Evolutionary conservation across 2,888 invertebrate genomes (phyloP).

Genomic region (Idaea dimidiata): DNA sequence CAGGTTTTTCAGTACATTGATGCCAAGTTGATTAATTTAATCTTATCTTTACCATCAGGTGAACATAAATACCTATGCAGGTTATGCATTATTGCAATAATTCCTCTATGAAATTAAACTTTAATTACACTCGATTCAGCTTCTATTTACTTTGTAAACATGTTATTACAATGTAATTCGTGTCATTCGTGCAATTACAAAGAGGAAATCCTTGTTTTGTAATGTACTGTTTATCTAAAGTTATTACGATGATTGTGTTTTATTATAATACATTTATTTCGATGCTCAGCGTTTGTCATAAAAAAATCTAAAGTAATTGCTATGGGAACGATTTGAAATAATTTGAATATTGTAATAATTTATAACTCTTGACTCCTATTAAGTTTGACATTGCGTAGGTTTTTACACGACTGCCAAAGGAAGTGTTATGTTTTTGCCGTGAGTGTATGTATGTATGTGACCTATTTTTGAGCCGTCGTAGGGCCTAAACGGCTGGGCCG

Average conservation of each 20-base stretch:
- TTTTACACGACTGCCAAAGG: too few relatives aligned
- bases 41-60: too few relatives aligned
- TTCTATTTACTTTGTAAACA: slow-evolving; percentile 47
- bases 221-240: slow-evolving; percentile 67
- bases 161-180: slow-evolving; percentile 68
- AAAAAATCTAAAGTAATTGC: slow-evolving; percentile 43
- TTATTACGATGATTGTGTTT: slow-evolving; percentile 67
- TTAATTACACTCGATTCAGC: slow-evolving; percentile 30
- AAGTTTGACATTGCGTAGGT: background rate
- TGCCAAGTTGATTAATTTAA: too few relatives aligned
- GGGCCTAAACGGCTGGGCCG: too few relatives aligned
- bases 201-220: slow-evolving; percentile 73
- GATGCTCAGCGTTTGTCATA: slow-evolving; percentile 36
- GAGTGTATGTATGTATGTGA: too few relatives aligned
- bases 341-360: slow-evolving; percentile 28
- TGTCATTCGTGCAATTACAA: slow-evolving; percentile 62
- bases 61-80: background rate
- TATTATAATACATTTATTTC: slow-evolving; percentile 70
- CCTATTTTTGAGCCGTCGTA: too few relatives aligned
- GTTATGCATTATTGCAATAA: slow-evolving; percentile 14
- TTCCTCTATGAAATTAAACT: slow-evolving; percentile 26
- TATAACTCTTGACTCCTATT: background rate
- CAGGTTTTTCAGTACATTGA: background rate
- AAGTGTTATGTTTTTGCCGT: too few relatives aligned
- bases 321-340: slow-evolving; percentile 27